These are phyloP conservation scores for Lates calcarifer DNA, from an alignment of 2,113 vertebrate genomes.

Conservation along the genomic window DNA sequence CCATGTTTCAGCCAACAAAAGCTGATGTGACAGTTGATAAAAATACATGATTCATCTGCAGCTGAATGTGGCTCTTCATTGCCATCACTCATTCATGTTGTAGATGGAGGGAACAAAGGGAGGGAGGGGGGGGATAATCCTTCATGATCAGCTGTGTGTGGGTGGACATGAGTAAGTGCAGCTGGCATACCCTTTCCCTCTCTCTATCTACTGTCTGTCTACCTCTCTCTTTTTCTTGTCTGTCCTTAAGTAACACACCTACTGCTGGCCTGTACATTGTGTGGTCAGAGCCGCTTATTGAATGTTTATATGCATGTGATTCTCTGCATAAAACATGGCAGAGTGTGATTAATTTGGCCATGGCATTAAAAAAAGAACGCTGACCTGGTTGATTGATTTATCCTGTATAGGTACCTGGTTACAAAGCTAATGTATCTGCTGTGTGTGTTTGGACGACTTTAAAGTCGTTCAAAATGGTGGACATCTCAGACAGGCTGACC, in stretches of 20 bases:
- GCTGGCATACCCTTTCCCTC: slow-evolving; percentile 57
- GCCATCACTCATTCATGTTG: slow-evolving; percentile 59
- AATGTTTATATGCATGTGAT: slow-evolving; percentile 5
- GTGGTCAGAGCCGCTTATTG: slow-evolving; percentile 49
- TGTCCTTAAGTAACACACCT: slow-evolving; percentile 45
- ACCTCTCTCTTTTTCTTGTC: slow-evolving; percentile 1
- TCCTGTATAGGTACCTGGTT: too few species aligned
- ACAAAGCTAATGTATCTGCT: background rate
- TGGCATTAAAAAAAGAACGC: background rate
- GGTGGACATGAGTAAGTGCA: slow-evolving; percentile 80
- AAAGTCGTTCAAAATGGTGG: slow-evolving; percentile 13
- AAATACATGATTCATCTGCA: slow-evolving; percentile 46
- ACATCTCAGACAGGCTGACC: background rate
- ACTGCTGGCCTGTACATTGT: slow-evolving; percentile 28
- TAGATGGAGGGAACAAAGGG: slow-evolving; percentile 47
- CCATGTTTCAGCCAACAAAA: slow-evolving; percentile 31
- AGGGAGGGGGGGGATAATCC: slow-evolving; percentile 65
- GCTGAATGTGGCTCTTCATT: slow-evolving; percentile 43
- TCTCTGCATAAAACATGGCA: background rate
- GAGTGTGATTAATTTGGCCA: background rate
- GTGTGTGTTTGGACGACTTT: slow-evolving; percentile 1
- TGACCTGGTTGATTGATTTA: too few species aligned
- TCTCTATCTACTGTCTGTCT: slow-evolving; percentile 22
- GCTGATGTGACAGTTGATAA: slow-evolving; percentile 39
- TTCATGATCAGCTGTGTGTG: slow-evolving; percentile 84